phyloP scores from a whole-genome alignment of 2,113 vertebrate species.

The Cebidichthys violaceus region DNA sequence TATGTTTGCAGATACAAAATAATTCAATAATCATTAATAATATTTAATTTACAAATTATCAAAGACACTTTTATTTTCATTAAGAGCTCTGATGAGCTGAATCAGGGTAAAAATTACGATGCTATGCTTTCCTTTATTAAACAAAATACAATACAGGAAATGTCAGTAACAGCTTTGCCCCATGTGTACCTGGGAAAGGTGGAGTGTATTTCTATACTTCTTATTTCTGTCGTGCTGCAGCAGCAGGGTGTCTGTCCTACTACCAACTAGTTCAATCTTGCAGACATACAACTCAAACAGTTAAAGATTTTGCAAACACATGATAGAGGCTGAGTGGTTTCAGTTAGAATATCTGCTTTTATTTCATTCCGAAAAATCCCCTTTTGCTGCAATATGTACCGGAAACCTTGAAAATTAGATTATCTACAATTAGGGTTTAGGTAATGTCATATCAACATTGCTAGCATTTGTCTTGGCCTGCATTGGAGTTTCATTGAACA shows the following conservation, averaged over 20 bases:
- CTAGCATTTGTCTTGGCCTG: conserved; percentile 39
- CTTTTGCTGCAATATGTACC: conserved; percentile 33
- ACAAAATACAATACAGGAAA: not conserved
- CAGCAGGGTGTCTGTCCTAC: not conserved
- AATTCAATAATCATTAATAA: not conserved
- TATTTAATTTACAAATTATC: not conserved
- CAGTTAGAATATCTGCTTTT: conserved; percentile 37
- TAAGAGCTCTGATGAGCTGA: not conserved
- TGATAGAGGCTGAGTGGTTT: conserved; percentile 41
- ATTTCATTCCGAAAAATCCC: conserved; percentile 50
- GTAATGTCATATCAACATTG: conserved; percentile 44
- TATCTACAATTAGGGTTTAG: conserved; percentile 45
- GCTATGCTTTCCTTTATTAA: not conserved
- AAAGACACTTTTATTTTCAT: not conserved
- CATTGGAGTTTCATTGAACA: conserved; percentile 20
- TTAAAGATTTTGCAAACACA: conserved; percentile 22
- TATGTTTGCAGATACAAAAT: not conserved
- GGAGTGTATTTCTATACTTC: not conserved
- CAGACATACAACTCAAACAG: conserved; percentile 28
- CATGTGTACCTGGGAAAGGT: not conserved
- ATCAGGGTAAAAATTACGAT: not conserved
- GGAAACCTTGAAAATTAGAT: conserved; percentile 43
- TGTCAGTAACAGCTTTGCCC: not conserved
- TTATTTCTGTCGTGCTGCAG: conserved; percentile 17
- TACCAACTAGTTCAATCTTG: conserved; percentile 6